Conservation (phyloP, 1,140 invertebrate species). For the Drosophila tristis region DNA sequence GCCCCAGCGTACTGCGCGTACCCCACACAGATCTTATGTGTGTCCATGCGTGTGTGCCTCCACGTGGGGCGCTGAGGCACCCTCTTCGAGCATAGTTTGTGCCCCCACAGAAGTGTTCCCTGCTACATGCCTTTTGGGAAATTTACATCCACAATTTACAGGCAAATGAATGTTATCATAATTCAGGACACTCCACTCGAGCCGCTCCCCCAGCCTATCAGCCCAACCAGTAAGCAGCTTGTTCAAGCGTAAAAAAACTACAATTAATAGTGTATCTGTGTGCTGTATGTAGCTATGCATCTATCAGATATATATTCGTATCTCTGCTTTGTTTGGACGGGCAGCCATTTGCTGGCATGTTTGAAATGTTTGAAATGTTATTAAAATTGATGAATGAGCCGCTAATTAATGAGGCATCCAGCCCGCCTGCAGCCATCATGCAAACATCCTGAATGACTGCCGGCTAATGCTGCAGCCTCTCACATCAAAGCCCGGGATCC, state of each 20-base stretch:
- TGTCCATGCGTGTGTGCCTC: slow-evolving; percentile 45
- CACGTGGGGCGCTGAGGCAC: not conserved
- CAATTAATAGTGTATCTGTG: slow-evolving; percentile 26
- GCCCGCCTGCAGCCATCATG: not conserved
- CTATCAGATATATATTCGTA: not conserved
- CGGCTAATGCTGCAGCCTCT: slow-evolving; percentile 67
- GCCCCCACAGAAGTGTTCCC: slow-evolving; percentile 44
- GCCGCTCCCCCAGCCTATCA: not conserved
- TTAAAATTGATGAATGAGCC: slow-evolving; percentile 84
- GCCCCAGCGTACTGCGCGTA: slow-evolving; percentile 10
- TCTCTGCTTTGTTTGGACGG: slow-evolving; percentile 6
- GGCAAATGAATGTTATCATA: slow-evolving; percentile 81
- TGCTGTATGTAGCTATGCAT: slow-evolving; percentile 14
- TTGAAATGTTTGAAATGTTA: slow-evolving; percentile 65
- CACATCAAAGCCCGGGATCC: slow-evolving; percentile 37
- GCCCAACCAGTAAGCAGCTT: slow-evolving; percentile 17
- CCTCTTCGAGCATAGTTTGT: slow-evolving; percentile 72
- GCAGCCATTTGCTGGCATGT: slow-evolving; percentile 7
- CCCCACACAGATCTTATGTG: slow-evolving; percentile 50
- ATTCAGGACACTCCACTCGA: slow-evolving; percentile 43
- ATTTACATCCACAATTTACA: slow-evolving; percentile 51
- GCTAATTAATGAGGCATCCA: slow-evolving; percentile 69
- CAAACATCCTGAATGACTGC: slow-evolving; percentile 15
- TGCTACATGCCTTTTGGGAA: slow-evolving; percentile 76
- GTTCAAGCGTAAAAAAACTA: slow-evolving; percentile 58